A percentile compares a stretch with the other conserved stretches of the same genome.
Evolutionary conservation across 2,888 invertebrate species (phyloP).

Genomic region (Orthosia gothica): DNA sequence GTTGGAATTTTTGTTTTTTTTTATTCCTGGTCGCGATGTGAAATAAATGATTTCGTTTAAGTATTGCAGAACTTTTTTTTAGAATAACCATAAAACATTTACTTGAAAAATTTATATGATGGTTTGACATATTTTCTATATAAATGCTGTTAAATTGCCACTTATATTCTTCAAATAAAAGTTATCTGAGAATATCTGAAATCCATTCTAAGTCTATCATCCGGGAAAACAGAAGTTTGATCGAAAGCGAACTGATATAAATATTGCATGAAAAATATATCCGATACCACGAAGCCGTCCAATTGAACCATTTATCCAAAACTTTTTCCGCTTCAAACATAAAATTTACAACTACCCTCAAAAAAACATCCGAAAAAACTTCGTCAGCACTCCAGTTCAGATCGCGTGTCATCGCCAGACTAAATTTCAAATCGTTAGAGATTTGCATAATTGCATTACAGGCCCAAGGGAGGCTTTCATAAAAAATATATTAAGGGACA

Average conservation of each 20-base stretch:
- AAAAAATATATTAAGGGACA: conserved; percentile 89
- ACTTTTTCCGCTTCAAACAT: conserved; percentile 15
- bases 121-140: too few species aligned
- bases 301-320: not conserved
- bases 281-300: not conserved
- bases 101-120: too few species aligned
- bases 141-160: too few species aligned
- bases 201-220: too few species aligned
- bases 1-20: too few species aligned
- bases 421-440: conserved; percentile 74
- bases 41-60: not conserved
- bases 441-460: conserved; percentile 89
- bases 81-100: too few species aligned
- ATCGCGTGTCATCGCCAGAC: conserved; percentile 72
- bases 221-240: not conserved
- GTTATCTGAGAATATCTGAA: too few species aligned
- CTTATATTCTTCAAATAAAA: too few species aligned
- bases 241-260: not conserved
- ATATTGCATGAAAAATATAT: not conserved
- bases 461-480: conserved; percentile 78
- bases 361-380: conserved; percentile 29
- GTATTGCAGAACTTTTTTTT: too few species aligned
- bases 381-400: conserved; percentile 44
- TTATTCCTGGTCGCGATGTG: too few species aligned
- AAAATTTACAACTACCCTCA: conserved; percentile 46